A percentile compares a stretch with the other conserved stretches of the same genome.
Evolutionary conservation across 1,140 invertebrate species (phyloP).

Genomic region (Brachionus manjavacas): DNA sequence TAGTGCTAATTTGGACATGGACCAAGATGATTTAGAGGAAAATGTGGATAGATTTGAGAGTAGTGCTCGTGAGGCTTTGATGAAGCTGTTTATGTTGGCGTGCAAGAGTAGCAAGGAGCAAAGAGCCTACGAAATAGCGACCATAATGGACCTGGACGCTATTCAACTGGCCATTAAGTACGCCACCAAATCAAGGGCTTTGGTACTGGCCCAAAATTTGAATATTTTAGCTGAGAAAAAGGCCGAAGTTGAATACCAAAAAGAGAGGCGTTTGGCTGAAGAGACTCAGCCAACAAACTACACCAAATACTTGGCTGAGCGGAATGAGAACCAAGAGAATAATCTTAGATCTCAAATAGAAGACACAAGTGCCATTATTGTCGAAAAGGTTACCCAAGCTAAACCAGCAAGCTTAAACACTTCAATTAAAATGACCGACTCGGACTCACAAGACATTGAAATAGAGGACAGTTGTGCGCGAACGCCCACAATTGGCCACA

Average conservation of each 20-base stretch:
- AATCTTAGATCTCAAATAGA: not conserved
- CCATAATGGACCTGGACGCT: constrained; percentile 71
- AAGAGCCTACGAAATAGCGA: constrained; percentile 77
- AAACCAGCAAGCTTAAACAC: not conserved
- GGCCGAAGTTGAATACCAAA: constrained; percentile 26
- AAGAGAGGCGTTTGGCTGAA: not conserved
- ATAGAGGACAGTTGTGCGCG: not conserved
- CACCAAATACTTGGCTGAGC: not conserved
- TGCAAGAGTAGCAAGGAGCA: constrained; percentile 76
- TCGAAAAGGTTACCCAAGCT: constrained; percentile 1
- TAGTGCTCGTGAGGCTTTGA: constrained; percentile 65
- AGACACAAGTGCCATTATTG: constrained; percentile 19
- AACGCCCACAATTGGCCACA: not conserved
- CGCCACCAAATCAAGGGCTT: constrained; percentile 69
- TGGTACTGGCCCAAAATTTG: constrained; percentile 68
- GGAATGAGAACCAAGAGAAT: constrained; percentile 7
- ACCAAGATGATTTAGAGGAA: constrained; percentile 59
- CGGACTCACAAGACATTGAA: constrained; percentile 31
- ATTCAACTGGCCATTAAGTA: constrained; percentile 80
- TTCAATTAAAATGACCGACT: not conserved
- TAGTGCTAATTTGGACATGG: not conserved
- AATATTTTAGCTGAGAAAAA: constrained; percentile 51
- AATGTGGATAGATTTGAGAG: constrained; percentile 61
- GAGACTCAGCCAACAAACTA: not conserved
- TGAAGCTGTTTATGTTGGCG: constrained; percentile 83